Conservation (phyloP, 2,113 vertebrate species). For the Ammodytes marinus region DNA sequence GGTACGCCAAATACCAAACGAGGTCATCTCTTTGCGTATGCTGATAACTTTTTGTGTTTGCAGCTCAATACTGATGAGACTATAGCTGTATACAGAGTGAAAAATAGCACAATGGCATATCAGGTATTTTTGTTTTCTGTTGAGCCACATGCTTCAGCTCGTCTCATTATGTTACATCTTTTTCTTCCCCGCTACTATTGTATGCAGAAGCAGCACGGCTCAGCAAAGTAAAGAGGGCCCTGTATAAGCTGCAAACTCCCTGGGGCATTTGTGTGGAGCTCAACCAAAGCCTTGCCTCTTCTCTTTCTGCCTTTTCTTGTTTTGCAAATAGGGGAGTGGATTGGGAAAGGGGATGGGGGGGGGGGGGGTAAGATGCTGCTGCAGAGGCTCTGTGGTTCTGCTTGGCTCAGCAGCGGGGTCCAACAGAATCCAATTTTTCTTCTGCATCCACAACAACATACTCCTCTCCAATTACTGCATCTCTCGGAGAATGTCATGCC, state of each 20-base stretch:
- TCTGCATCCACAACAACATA: constrained; percentile 50
- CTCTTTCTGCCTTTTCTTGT: constrained; percentile 72
- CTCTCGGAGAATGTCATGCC: constrained; percentile 61
- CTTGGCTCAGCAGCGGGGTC: constrained; percentile 70
- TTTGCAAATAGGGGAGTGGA: constrained; percentile 64
- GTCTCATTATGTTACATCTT: constrained; percentile 8
- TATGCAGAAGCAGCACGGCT: constrained; percentile 63
- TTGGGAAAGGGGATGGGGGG: constrained; percentile 14
- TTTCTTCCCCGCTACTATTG: constrained; percentile 42
- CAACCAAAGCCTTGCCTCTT: constrained; percentile 69
- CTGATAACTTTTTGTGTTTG: constrained; percentile 55
- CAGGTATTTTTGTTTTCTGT: constrained; percentile 27
- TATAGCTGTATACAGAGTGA: constrained; percentile 28
- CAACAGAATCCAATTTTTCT: constrained; percentile 65
- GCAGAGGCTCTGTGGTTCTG: constrained; percentile 68
- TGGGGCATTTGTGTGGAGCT: constrained; percentile 63
- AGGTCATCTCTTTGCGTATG: constrained; percentile 40
- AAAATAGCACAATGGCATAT: constrained; percentile 35
- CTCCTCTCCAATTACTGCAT: constrained; percentile 75
- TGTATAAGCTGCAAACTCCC: constrained; percentile 61
- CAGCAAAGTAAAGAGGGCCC: constrained; percentile 48
- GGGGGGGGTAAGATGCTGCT: constrained; percentile 63
- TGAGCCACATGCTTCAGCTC: constrained; percentile 32
- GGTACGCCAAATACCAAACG: constrained; percentile 37
- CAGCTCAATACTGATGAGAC: constrained; percentile 53